Conservation (phyloP, 2,888 invertebrate genomes). For the Baronia brevicornis region DNA sequence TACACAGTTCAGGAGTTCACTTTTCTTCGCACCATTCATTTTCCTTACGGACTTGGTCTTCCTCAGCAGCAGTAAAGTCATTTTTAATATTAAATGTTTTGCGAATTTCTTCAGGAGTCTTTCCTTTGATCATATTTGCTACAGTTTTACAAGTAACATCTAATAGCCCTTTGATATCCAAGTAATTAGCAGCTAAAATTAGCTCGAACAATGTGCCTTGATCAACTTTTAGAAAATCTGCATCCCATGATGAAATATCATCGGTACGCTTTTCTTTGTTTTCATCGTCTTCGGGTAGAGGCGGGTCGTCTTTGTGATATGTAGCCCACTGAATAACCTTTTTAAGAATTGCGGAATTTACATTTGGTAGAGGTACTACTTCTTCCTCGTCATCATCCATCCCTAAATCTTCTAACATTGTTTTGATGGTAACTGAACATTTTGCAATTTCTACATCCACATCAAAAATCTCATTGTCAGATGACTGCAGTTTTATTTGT, state of each 20-base stretch:
- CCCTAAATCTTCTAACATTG: conserved; percentile 96
- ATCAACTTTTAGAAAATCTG: conserved; percentile 98
- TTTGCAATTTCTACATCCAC: conserved; percentile 98
- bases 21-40: conserved; percentile 97
- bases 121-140: conserved; percentile 98
- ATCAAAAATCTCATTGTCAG: conserved; percentile 96
- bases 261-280: conserved; percentile 99
- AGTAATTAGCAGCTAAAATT: conserved; percentile 96
- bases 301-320: conserved; percentile 96
- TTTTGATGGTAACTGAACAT: conserved; percentile 98
- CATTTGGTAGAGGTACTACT: conserved; percentile 96
- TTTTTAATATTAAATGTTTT: conserved; percentile 98
- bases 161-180: conserved; percentile 95
- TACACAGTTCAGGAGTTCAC: conserved; percentile 40
- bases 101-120: conserved; percentile 97
- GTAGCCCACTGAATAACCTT: conserved; percentile 96
- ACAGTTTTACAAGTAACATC: conserved; percentile 99
- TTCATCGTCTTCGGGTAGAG: conserved; percentile 97
- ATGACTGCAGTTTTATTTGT: conserved; percentile 94
- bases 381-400: conserved; percentile 96
- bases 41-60: conserved; percentile 97
- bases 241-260: conserved; percentile 99
- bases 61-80: conserved; percentile 96
- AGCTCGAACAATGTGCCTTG: conserved; percentile 97
- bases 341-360: conserved; percentile 95